Conservation (phyloP, 2,113 vertebrate genomes). For the Numenius arquata region DNA sequence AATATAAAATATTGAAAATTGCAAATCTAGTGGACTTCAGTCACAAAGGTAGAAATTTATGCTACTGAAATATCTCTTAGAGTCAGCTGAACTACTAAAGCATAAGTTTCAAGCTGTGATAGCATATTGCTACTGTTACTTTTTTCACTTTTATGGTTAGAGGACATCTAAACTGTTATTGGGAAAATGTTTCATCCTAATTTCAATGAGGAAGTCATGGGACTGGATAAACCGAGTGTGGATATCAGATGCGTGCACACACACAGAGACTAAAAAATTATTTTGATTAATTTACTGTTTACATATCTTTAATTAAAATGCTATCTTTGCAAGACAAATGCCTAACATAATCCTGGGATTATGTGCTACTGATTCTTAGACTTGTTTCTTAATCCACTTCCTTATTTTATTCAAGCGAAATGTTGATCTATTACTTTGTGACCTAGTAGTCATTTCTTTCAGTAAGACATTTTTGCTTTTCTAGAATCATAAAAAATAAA, state of each 20-base stretch:
- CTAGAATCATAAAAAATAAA: neutral
- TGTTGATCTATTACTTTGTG: neutral
- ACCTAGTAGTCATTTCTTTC: neutral
- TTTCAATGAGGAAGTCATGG: neutral
- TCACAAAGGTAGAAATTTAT: neutral
- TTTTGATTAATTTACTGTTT: slow-evolving; percentile 25
- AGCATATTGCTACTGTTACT: neutral
- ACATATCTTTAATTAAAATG: slow-evolving; percentile 32
- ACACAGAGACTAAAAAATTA: neutral
- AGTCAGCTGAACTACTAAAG: neutral
- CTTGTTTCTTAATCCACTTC: neutral
- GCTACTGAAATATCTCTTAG: neutral
- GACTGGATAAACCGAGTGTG: neutral
- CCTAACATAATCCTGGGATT: slow-evolving; percentile 27
- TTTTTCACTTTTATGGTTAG: neutral
- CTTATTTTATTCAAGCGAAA: neutral
- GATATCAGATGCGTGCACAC: neutral
- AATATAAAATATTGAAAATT: neutral
- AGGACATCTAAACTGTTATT: slow-evolving; percentile 4
- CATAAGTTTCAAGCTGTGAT: neutral
- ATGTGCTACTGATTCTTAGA: neutral
- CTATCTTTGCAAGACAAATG: slow-evolving; percentile 1
- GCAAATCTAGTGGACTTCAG: neutral
- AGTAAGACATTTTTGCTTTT: neutral
- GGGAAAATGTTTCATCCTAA: neutral